Evolutionary conservation across 1,140 invertebrate genomes (phyloP), one percentile per base, ranked within the genome.

Genomic region (Solen grandis): DNA sequence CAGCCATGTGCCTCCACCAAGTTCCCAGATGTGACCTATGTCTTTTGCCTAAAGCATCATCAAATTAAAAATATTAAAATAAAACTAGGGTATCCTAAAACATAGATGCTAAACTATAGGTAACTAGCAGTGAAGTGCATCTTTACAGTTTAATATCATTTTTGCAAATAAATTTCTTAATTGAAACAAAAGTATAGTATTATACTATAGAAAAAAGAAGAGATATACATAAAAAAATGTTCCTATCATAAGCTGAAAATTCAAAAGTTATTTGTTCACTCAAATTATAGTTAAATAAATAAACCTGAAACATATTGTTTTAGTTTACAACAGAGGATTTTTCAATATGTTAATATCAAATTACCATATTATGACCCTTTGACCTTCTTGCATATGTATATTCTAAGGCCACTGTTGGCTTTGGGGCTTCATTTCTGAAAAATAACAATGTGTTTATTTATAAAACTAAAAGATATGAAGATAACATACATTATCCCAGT

Each of bases 11-110:
- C 94, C 94, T n/a, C 96, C 95, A 2, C 96, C 97, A 38, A 97
- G 92, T 92, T 98, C 97, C 96, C 96, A 98, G 31, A 98, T 95
- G 83, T 98, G 96, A 80, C 96, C 95, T 36, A 97, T 94, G 89
- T 95, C 95, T 89, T 97, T 97, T 3, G 93, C 92, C 95, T 95
- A 36, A 52, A 66, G 52, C 19, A 22, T 38, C 16, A 65, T 13
- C 41, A 76, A 10, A 65, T 29, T 0, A 4, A 36, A 57, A 25
- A 10, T 35, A 59, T 59, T 16, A 46, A 59, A 1, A 38, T 33
- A 35, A 35, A n/a, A n/a, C n/a, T n/a, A n/a, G 13, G 14, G 27
- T 60, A 60, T 60, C 14, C 25, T 27, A 27, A n/a, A 19, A 36
- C 36, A 66, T 35, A 14, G 19, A 14, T 13, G 19, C 19, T 36